Evolutionary conservation across 2,888 invertebrate species (phyloP).

Genomic region (Protophormia terraenovae): DNA sequence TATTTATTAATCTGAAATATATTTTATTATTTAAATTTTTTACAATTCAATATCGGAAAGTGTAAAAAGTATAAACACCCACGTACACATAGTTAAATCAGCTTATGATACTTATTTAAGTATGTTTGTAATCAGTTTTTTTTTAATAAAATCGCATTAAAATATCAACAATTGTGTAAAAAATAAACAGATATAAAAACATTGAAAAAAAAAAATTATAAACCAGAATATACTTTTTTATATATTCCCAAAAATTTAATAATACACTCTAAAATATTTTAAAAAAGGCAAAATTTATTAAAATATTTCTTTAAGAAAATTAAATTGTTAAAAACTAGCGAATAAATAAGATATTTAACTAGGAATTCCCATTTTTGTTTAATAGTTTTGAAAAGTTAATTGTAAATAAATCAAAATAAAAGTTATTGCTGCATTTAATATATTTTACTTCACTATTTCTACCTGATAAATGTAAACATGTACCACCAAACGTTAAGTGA

Average conservation of each 20-base stretch:
- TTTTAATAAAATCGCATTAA: conserved; percentile 29
- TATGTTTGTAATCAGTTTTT: background rate
- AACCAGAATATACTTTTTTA: background rate
- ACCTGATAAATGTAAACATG: background rate
- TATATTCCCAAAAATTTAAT: too few species aligned
- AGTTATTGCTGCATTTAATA: background rate
- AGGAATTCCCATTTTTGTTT: too few species aligned
- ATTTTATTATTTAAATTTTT: too few species aligned
- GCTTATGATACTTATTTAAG: background rate
- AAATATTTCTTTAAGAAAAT: too few species aligned
- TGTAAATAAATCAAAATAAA: too few species aligned
- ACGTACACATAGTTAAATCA: background rate
- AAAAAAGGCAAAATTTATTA: too few species aligned
- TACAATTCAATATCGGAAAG: background rate
- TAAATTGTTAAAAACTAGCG: too few species aligned
- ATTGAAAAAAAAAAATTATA: background rate
- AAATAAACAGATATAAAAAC: too few species aligned
- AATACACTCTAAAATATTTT: too few species aligned
- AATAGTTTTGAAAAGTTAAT: too few species aligned
- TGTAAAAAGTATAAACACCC: background rate
- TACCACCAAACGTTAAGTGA: background rate
- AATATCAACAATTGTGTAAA: background rate
- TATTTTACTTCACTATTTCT: background rate
- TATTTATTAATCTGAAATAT: too few species aligned
- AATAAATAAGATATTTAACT: too few species aligned